Evolutionary conservation across 2,797 vertebrate species (phyloP), one percentile per base, ranked within the genome.

Genomic region (Peromyscus melanophrys): DNA sequence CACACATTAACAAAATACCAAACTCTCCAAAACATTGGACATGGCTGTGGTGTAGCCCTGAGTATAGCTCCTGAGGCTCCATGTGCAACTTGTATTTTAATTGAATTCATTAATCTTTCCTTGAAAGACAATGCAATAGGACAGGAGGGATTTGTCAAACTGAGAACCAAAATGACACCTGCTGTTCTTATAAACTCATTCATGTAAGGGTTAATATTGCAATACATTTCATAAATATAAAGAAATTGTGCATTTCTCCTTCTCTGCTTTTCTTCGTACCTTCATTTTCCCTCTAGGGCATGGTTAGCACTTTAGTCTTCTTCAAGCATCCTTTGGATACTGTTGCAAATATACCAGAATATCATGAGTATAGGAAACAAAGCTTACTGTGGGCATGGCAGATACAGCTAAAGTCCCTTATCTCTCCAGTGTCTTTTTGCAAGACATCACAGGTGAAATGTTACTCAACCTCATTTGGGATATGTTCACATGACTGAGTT

Each of bases 81-180:
- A 82, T 16, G 27, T 80, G 34, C 81, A 93, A 89, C 69, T 87
- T 29, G 57, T 88, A 23, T 94, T 84, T 85, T 73, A 92, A 87
- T 57, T 87, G 49, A 88, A 89, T 96, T 73, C 40, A 17, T 84
- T 82, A 71, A 73, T 67, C 11, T 40, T 83, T 67, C 25, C 37
- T 4, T 82, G 52, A 57, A 82, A 90, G 4, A 65, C 55, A 40
- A 31, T 80, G 34, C 16, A 11, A 2, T 9, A 93, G 27, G 34
- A 73, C 11, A 90, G 27, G 1, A 87, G 31, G 52, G 27, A 40
- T 90, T 90, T 17, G 87, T 78, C 31, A 80, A 69, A 34, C 5
- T 40, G 40, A 13, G 2, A 34, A 37, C 27, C 52, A 23, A 88
- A 89, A 21, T 29, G 12, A 27, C 0, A 40, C 37, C 37, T 81